Conservation (phyloP, 2,113 vertebrate genomes). For the Etheostoma spectabile region DNA sequence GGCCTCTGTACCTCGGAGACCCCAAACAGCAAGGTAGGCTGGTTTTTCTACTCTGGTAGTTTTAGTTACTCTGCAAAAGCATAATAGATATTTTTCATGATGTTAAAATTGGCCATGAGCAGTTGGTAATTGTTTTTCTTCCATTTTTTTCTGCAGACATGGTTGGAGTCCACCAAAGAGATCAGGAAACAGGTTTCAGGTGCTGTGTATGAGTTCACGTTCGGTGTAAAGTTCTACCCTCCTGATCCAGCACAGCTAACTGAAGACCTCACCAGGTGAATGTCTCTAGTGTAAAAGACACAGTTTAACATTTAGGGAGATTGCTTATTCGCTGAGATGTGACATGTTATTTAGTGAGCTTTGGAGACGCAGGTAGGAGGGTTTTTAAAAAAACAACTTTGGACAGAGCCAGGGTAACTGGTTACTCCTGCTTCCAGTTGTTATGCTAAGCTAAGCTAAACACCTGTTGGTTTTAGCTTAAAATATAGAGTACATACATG, state of each 20-base stretch:
- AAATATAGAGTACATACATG: neutral
- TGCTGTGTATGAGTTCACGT: conserved; percentile 91
- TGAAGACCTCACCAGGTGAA: conserved; percentile 97
- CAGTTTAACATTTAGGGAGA: neutral
- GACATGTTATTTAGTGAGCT: neutral
- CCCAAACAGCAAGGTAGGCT: conserved; percentile 85
- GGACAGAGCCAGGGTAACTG: neutral
- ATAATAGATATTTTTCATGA: neutral
- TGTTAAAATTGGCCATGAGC: neutral
- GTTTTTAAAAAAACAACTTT: neutral
- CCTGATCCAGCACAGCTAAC: conserved; percentile 94
- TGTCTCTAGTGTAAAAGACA: neutral
- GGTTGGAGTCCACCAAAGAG: conserved; percentile 95
- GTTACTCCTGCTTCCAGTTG: neutral
- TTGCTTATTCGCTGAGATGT: neutral
- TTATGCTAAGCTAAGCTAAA: neutral
- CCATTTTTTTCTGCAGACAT: conserved; percentile 83
- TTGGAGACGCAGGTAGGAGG: neutral
- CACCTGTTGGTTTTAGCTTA: neutral
- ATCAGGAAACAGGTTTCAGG: conserved; percentile 94
- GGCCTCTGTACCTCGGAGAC: conserved; percentile 91
- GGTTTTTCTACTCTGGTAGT: neutral
- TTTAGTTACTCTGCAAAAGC: neutral
- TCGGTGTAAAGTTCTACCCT: conserved; percentile 97
- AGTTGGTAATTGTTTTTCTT: neutral